A percentile compares a stretch with the other conserved stretches of the same genome.
Evolutionary conservation across 2,888 invertebrate genomes (phyloP).

Genomic region (Saturnia pavonia): DNA sequence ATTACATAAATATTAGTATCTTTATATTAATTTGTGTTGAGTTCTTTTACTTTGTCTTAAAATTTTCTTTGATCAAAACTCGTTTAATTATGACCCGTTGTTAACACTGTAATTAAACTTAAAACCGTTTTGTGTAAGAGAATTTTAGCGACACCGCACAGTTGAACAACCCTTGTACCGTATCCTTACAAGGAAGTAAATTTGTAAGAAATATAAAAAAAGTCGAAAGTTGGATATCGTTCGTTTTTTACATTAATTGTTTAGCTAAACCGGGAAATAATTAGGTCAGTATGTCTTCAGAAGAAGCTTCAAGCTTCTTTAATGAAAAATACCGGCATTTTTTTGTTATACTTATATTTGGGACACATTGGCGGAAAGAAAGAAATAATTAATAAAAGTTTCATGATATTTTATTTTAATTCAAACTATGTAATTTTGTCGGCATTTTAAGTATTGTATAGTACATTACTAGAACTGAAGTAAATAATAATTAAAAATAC

Average conservation of each 20-base stretch:
- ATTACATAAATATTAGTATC: not conserved
- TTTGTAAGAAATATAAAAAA: not conserved
- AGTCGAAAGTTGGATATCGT: not conserved
- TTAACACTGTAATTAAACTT: constrained; percentile 1
- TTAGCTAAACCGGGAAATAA: not conserved
- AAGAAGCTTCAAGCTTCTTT: not conserved
- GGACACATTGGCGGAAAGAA: too few species aligned
- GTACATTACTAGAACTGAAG: too few species aligned
- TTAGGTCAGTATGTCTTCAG: not conserved
- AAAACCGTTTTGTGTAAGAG: not conserved
- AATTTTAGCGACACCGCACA: not conserved
- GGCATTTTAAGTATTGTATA: too few species aligned
- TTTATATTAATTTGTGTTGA: not conserved
- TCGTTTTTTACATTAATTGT: not conserved
- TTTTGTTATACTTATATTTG: not conserved
- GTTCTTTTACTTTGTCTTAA: not conserved
- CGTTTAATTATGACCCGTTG: constrained; percentile 1
- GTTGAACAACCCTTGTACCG: not conserved
- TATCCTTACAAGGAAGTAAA: not conserved
- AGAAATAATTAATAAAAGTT: too few species aligned
- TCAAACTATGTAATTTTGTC: too few species aligned
- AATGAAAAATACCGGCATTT: not conserved
- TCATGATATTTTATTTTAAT: too few species aligned
- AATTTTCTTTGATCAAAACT: constrained; percentile 4
- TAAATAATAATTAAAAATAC: too few species aligned